A percentile compares a stretch with the other conserved stretches of the same genome.
phyloP scores from a whole-genome alignment of 2,888 invertebrate genomes.

The Lepidocyrtinus sp. region DNA sequence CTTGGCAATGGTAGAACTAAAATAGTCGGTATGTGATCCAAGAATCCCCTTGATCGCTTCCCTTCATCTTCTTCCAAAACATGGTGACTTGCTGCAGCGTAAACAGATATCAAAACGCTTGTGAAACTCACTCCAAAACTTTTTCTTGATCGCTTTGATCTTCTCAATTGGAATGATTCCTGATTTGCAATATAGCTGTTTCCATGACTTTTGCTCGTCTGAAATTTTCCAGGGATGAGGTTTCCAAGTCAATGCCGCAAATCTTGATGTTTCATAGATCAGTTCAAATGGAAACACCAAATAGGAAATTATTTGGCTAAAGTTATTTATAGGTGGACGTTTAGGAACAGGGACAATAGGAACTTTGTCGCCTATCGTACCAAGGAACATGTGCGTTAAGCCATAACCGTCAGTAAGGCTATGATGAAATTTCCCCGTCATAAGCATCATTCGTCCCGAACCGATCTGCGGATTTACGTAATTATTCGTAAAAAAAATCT shows the following conservation, averaged over 20 bases:
- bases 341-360: too few species aligned
- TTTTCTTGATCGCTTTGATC: slow-evolving; percentile 38
- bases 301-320: too few species aligned
- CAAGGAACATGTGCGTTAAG: background rate
- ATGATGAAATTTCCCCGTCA: background rate
- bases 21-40: background rate
- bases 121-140: slow-evolving; percentile 34
- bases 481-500: background rate
- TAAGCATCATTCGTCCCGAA: background rate
- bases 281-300: background rate
- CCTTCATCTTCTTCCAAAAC: background rate
- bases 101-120: background rate
- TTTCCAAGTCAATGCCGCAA: background rate
- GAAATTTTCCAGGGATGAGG: slow-evolving; percentile 21
- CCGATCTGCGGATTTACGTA: background rate
- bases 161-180: slow-evolving; percentile 17
- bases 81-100: background rate
- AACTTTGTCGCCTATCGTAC: background rate
- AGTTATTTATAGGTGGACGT: too few species aligned
- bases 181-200: slow-evolving; percentile 30
- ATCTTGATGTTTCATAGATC: slow-evolving; percentile 4
- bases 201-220: slow-evolving; percentile 30
- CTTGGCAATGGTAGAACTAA: slow-evolving; percentile 25
- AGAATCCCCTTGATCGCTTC: background rate
- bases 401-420: background rate